These are phyloP conservation scores for Hoplodrina blanda DNA, from an alignment of 2,888 invertebrate genomes.

Conservation along the genomic window DNA sequence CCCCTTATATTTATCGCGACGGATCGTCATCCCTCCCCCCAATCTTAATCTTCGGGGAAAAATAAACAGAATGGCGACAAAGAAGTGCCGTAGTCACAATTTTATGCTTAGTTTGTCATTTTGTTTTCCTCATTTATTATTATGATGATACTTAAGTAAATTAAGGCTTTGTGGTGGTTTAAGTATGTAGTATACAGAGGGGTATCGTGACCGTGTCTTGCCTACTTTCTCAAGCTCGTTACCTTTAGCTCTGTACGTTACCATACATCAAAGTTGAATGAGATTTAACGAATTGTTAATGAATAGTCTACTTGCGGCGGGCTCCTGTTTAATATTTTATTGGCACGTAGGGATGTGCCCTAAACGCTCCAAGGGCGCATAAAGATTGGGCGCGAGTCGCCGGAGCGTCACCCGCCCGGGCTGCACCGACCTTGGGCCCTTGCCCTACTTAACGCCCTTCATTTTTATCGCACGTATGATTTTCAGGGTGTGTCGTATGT, in stretches of 20 bases:
- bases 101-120: slow-evolving; percentile 34
- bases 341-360: slow-evolving; percentile 61
- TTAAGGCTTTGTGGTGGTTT: not conserved
- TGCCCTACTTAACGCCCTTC: slow-evolving; percentile 71
- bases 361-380: slow-evolving; percentile 75
- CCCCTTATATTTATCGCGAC: not conserved
- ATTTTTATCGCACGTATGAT: slow-evolving; percentile 56
- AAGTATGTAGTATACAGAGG: not conserved
- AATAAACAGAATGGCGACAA: slow-evolving; percentile 30
- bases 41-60: slow-evolving; percentile 24
- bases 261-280: slow-evolving; percentile 59
- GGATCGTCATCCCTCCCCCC: not conserved
- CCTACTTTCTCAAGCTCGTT: slow-evolving; percentile 10
- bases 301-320: slow-evolving; percentile 65
- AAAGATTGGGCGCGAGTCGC: slow-evolving; percentile 68
- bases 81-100: slow-evolving; percentile 23
- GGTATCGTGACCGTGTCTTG: not conserved
- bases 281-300: slow-evolving; percentile 65
- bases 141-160: not conserved
- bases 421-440: slow-evolving; percentile 84
- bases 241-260: slow-evolving; percentile 12
- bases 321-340: slow-evolving; percentile 68
- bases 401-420: slow-evolving; percentile 71
- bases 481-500: slow-evolving; percentile 45
- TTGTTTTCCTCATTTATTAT: slow-evolving; percentile 29